Evolutionary conservation across 2,113 vertebrate species (phyloP).

Genomic region (Nothoprocta perdicaria): DNA sequence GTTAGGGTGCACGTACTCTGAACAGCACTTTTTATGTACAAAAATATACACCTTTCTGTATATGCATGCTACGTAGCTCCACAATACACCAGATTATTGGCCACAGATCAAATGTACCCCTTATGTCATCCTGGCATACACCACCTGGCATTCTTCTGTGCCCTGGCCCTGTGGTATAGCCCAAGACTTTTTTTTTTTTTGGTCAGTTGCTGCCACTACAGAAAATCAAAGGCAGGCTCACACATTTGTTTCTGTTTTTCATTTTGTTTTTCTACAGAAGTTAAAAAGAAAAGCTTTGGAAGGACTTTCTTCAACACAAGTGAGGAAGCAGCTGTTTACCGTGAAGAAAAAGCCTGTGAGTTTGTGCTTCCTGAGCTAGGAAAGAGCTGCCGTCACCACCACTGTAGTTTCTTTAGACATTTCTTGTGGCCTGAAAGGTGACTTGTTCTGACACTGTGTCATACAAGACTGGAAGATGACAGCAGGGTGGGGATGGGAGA

Average conservation of each 20-base stretch:
- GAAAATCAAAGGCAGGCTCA: conserved; percentile 50
- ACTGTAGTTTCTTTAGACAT: background rate
- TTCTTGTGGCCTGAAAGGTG: conserved; percentile 30
- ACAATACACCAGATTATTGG: background rate
- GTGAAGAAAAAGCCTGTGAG: conserved; percentile 27
- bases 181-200: fast-evolving
- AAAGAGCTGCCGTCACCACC: background rate
- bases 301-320: conserved; percentile 51
- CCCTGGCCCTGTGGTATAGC: background rate
- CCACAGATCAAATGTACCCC: background rate
- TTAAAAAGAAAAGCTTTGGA: conserved; percentile 45
- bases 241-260: conserved; percentile 53
- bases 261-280: conserved; percentile 56
- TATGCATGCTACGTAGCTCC: background rate
- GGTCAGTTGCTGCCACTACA: background rate
- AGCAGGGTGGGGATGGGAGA: background rate
- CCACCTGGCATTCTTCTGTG: conserved; percentile 45
- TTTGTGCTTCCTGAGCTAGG: conserved; percentile 43
- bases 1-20: background rate
- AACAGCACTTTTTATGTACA: background rate
- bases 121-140: conserved; percentile 53
- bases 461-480: background rate
- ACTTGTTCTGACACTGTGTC: background rate
- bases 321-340: conserved; percentile 60
- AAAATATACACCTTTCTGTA: background rate